Evolutionary conservation across 35 echinoderm and acorn worm genomes (phyloP).

Genomic region (Nesometra sesokonis): DNA sequence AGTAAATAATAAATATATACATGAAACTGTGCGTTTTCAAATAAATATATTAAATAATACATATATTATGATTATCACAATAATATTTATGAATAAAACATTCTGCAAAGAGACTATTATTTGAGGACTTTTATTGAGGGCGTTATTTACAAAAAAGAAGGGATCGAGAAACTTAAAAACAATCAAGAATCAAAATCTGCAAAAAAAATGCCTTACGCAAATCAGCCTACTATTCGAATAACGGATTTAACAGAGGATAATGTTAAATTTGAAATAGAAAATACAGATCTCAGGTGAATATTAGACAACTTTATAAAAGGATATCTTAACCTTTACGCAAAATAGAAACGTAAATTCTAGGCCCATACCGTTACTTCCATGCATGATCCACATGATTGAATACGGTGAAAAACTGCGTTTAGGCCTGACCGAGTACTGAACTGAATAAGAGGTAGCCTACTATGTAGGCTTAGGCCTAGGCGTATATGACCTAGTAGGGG

Average conservation of each 20-base stretch:
- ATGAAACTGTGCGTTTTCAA: too few relatives aligned
- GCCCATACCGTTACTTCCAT: too few relatives aligned
- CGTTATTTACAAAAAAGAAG: background rate
- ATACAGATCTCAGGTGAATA: slow-evolving; percentile 87
- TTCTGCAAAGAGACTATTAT: background rate
- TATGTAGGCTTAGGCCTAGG: too few relatives aligned
- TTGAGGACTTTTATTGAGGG: background rate
- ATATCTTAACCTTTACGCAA: too few relatives aligned
- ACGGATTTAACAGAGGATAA: slow-evolving; percentile 89
- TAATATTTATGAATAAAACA: too few relatives aligned
- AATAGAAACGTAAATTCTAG: too few relatives aligned
- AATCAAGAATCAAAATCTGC: background rate
- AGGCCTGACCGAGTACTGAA: too few relatives aligned
- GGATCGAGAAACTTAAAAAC: background rate
- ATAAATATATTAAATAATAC: background rate
- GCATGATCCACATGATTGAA: too few relatives aligned
- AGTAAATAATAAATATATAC: too few relatives aligned
- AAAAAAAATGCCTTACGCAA: slow-evolving; percentile 81
- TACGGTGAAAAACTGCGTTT: too few relatives aligned
- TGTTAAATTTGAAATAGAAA: slow-evolving; percentile 91
- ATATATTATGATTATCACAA: background rate
- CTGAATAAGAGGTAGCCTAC: too few relatives aligned
- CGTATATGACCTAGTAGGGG: too few relatives aligned
- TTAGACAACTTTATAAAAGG: background rate
- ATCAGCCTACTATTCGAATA: slow-evolving; percentile 71